Conservation (phyloP, 2,113 vertebrate genomes). For the Vulpes ferrilata region DNA sequence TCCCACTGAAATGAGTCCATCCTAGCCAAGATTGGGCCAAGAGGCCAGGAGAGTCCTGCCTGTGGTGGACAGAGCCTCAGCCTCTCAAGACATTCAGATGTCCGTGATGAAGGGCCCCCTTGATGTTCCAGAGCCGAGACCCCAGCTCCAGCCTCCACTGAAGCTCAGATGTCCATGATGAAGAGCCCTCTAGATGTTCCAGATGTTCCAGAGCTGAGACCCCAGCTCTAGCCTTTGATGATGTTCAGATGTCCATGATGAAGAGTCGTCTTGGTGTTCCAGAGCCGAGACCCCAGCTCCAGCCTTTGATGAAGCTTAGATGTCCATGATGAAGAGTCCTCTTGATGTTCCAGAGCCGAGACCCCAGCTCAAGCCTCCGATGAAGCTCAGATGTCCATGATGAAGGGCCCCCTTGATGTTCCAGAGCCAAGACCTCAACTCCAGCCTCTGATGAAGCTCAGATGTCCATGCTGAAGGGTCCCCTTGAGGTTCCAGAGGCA, state of each 20-base stretch:
- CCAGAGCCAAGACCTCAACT: background rate
- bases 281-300: too few species aligned
- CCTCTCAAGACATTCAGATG: background rate
- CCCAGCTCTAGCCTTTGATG: background rate
- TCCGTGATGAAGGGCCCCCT: background rate
- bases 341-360: background rate
- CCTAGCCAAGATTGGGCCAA: background rate
- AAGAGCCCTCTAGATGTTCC: background rate
- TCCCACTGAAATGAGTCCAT: too few species aligned
- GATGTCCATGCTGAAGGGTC: background rate
- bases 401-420: background rate
- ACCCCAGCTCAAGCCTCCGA: background rate
- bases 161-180: background rate
- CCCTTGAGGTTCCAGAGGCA: background rate
- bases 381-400: background rate
- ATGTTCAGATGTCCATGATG: background rate
- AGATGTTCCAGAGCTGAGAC: background rate
- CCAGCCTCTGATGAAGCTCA: background rate
- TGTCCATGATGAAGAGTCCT: too few species aligned
- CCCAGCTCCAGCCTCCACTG: accelerated
- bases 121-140: background rate
- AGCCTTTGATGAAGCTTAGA: background rate
- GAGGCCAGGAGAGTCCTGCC: background rate
- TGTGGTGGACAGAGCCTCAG: background rate
- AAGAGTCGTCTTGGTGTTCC: background rate